These are phyloP conservation scores for Takifugu rubripes DNA, from an alignment of 2,797 vertebrate species.

Conservation along the genomic window DNA sequence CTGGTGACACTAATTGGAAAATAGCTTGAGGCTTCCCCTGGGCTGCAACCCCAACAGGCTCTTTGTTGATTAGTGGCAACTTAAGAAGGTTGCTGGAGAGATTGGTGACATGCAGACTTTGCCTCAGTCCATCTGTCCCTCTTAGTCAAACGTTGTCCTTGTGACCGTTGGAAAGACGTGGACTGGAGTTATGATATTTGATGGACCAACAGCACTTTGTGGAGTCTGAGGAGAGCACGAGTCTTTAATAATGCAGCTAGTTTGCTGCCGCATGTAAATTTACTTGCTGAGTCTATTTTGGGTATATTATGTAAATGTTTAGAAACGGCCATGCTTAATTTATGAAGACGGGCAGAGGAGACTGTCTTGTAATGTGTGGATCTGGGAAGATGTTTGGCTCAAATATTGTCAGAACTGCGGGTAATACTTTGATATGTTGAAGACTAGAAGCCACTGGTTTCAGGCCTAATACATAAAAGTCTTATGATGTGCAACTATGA, in stretches of 20 bases:
- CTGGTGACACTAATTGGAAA: constrained; percentile 81
- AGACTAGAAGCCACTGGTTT: constrained; percentile 17
- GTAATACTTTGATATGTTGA: constrained; percentile 3
- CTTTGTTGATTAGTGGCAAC: constrained; percentile 75
- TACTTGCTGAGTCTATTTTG: constrained; percentile 53
- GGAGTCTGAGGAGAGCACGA: constrained; percentile 7
- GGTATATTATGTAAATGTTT: constrained; percentile 69
- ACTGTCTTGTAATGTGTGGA: constrained; percentile 36
- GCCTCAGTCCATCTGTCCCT: constrained; percentile 33
- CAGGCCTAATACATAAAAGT: constrained; percentile 2
- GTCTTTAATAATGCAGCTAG: constrained; percentile 17
- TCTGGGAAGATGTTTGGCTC: constrained; percentile 38
- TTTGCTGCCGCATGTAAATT: constrained; percentile 25
- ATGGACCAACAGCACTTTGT: not conserved
- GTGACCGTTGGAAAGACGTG: constrained; percentile 9
- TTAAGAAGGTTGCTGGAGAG: constrained; percentile 68
- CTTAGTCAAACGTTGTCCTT: constrained; percentile 8
- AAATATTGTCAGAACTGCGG: constrained; percentile 11
- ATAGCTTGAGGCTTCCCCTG: constrained; percentile 73
- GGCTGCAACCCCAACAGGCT: constrained; percentile 65
- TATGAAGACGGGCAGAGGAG: constrained; percentile 45
- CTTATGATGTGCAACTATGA: not conserved
- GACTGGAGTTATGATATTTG: not conserved
- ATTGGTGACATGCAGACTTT: constrained; percentile 45
- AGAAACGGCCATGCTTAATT: constrained; percentile 65